Base-by-base conservation (phyloP, 1,140 invertebrate species). In the Bombus breviceps region DNA sequence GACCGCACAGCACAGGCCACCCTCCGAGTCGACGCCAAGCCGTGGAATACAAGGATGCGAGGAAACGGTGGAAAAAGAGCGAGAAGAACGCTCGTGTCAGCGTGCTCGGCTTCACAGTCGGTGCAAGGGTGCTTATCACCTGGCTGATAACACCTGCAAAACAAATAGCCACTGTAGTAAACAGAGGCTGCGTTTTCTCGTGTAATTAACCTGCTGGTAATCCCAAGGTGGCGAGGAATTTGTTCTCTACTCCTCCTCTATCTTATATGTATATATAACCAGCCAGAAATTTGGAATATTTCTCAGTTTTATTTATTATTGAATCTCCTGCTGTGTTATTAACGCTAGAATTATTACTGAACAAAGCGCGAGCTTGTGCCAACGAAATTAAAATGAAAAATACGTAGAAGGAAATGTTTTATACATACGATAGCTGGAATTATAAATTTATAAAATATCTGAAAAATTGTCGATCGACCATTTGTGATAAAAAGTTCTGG, bases 101-200 rank as follows among this genome's bases (percentile, higher is more conserved):
- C 34, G 62, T 25, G 84, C 22, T 18, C 37, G n/a, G 71, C 66
- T 81, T 82, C 80, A 90, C 86, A 77, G 76, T 57, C 53, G 53
- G 43, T 53, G 47, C 22, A 86, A 91, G 88, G 83, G 87, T 90
- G 81, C 88, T 93, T 92, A 91, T 92, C 92, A 88, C 92, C 89
- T 92, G 91, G 62, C 53, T 80, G 83, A 85, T 85, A 85, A 84
- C 83, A 92, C 92, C 92, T 92, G 91, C 81, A 91, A 91, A 80
- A 91, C 86, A 92, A 91, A 92, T 87, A 89, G 78, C 84, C 39
- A 12, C 2, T 69, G 68, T 73, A 72, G 81, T 89, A 88, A 91
- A 90, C 74, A 74, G 76, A 77, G 75, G 79, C 88, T 87, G 2
- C 47, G 66, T 59, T 90, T 90, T 88, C 92, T 85, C 85, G 85